A percentile compares a stretch with the other conserved stretches of the same genome.
Conservation (phyloP, 2,888 invertebrate species). For the Alsophila aescularia region DNA sequence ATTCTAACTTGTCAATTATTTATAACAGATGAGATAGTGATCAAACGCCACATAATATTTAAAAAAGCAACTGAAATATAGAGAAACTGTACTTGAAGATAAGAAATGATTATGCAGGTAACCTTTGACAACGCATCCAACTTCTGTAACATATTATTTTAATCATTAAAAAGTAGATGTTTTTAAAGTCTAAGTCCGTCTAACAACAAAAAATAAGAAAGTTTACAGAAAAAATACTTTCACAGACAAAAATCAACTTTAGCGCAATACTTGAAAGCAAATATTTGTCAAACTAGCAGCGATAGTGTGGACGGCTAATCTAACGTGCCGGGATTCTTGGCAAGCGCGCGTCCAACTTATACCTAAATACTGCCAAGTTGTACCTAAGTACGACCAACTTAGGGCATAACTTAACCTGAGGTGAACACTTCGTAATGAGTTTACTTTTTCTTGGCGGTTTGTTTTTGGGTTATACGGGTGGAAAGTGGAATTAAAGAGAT, state of each 20-base stretch:
- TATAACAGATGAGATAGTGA: too few relatives aligned
- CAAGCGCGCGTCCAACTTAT: slow-evolving; percentile 25
- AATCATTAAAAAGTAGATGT: too few relatives aligned
- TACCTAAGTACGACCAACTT: slow-evolving; percentile 33
- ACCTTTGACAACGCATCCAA: too few relatives aligned
- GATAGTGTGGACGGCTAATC: slow-evolving; percentile 31
- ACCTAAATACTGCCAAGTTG: slow-evolving; percentile 31
- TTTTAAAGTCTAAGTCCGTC: too few relatives aligned
- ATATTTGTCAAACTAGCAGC: slow-evolving; percentile 24
- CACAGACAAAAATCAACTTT: slow-evolving; percentile 7
- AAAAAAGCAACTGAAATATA: too few relatives aligned
- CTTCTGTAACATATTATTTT: too few relatives aligned
- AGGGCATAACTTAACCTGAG: slow-evolving; percentile 39
- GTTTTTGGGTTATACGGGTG: slow-evolving; percentile 23
- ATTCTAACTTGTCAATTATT: too few relatives aligned
- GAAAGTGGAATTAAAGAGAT: slow-evolving; percentile 5
- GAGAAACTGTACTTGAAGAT: too few relatives aligned
- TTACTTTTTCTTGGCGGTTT: slow-evolving; percentile 30
- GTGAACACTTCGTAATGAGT: slow-evolving; percentile 40
- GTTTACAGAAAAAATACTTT: neutral
- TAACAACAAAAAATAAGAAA: neutral
- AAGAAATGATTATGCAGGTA: too few relatives aligned
- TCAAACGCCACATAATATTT: too few relatives aligned
- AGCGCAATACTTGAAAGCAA: slow-evolving; percentile 15
- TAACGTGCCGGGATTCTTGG: slow-evolving; percentile 31